Base-by-base conservation (phyloP, 2,113 vertebrate genomes). In the Lepus timidus region DNA sequence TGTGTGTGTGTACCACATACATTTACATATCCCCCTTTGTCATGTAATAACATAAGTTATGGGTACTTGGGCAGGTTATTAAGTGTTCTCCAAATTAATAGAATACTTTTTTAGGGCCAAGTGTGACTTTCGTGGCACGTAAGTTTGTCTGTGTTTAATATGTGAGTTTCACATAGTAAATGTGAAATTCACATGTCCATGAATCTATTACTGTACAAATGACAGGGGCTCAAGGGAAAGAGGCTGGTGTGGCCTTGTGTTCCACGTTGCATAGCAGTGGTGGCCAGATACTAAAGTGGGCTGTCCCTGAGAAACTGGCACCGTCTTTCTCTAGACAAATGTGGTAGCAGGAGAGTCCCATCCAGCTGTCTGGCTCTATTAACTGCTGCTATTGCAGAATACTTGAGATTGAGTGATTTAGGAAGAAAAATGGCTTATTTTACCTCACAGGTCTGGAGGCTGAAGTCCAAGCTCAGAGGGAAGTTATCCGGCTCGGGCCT, bases 171-270 rank as follows among this genome's bases (percentile, higher is more conserved):
- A 70, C 49, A 36, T 36, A 36, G 36, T 36, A 36, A 36, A 36
- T 36, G 36, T 36, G 36, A 36, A 36, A 36, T 36, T 36, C 36
- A 22, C 51, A 94, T 68, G n/a, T 55, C 39, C 14, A 25, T 51
- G 29, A 33, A 85, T 73, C 31, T 85, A 31, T 31, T 93, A 65
- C 88, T 64, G 58, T 75, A 67, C 61, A 95, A 92, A 74, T 49
- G 39, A 9, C 22, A 36, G 80, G 1, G 6, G 19, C 1, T 4
- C 36, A 78, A 78, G 39, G 29, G 36, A 65, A 31, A 79, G 9
- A 14, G 55, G 19, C 55, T 81, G 22, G 49, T 29, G 2, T 27
- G 20, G 9, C 2, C 51, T 51, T 3, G 0, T 78, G 8, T 44
- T 49, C 19, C 5, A 3, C 2, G 29, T 8, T 31, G 19, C 16